These are phyloP conservation scores for Chloroceryle inda DNA, from an alignment of 2,797 vertebrate species.

Conservation along the genomic window DNA sequence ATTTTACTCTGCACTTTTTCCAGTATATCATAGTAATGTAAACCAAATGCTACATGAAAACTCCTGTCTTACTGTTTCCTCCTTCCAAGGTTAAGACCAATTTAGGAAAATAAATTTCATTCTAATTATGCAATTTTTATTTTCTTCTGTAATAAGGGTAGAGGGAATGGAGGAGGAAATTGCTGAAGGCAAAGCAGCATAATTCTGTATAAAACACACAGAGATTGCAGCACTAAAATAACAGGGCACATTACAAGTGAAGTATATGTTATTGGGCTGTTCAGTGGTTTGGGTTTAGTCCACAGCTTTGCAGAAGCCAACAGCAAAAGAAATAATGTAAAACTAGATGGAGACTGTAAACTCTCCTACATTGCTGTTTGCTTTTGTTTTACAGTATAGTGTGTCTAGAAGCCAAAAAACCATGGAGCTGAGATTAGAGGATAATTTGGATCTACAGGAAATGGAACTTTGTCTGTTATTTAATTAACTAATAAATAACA, in stretches of 20 bases:
- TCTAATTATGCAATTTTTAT: background rate
- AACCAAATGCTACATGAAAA: conserved; percentile 26
- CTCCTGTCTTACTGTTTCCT: background rate
- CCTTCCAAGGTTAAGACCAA: conserved; percentile 2
- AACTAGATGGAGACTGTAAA: conserved; percentile 20
- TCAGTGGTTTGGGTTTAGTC: conserved; percentile 65
- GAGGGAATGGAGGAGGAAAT: conserved; percentile 26
- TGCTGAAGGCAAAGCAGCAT: conserved; percentile 22
- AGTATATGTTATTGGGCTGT: conserved; percentile 25
- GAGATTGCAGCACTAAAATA: conserved; percentile 43
- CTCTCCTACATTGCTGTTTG: background rate
- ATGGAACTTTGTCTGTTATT: conserved; percentile 41
- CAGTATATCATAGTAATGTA: background rate
- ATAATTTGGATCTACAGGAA: conserved; percentile 62
- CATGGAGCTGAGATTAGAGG: conserved; percentile 32
- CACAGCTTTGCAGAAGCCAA: conserved; percentile 46
- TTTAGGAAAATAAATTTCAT: conserved; percentile 42
- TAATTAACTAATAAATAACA: conserved; percentile 75
- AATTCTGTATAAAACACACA: conserved; percentile 13
- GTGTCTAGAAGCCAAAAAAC: conserved; percentile 46
- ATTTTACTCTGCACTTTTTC: background rate
- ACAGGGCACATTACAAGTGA: conserved; percentile 39
- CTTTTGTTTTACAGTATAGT: conserved; percentile 47
- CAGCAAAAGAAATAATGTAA: conserved; percentile 23
- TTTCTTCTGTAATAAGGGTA: background rate